Percentiles rank a stretch among this genome's conserved stretches.
phyloP scores from a whole-genome alignment of 1,140 invertebrate species.

The Chironomus striatipennis region DNA sequence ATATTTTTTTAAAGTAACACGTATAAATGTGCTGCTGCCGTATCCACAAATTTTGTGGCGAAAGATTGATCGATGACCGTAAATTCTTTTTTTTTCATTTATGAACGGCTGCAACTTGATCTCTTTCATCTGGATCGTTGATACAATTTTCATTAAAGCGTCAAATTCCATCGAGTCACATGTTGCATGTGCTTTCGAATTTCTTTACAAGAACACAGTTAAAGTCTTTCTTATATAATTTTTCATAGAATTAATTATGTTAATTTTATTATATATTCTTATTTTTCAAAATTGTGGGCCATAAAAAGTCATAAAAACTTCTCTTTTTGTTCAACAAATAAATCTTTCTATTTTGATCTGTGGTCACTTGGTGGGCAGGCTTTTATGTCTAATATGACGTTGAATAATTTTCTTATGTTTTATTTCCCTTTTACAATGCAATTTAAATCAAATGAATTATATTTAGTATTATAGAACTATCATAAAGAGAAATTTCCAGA shows the following conservation, averaged over 20 bases:
- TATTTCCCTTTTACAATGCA: too few species aligned
- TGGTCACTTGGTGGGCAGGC: background rate
- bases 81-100: too few species aligned
- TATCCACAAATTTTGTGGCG: background rate
- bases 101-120: too few species aligned
- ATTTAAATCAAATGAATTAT: too few species aligned
- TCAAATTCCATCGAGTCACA: background rate
- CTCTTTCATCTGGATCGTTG: background rate
- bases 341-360: background rate
- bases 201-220: background rate
- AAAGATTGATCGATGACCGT: background rate
- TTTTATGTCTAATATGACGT: too few species aligned
- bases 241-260: background rate
- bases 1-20: too few species aligned
- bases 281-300: background rate
- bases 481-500: too few species aligned
- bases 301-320: constrained; percentile 7
- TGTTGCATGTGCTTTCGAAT: background rate
- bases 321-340: background rate
- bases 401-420: too few species aligned
- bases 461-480: too few species aligned
- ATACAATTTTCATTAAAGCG: background rate
- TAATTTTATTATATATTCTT: background rate
- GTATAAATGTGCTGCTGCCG: too few species aligned
- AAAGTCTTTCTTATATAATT: too few species aligned